Conservation (phyloP, 2,797 vertebrate genomes). For the Chrysolophus pictus region DNA sequence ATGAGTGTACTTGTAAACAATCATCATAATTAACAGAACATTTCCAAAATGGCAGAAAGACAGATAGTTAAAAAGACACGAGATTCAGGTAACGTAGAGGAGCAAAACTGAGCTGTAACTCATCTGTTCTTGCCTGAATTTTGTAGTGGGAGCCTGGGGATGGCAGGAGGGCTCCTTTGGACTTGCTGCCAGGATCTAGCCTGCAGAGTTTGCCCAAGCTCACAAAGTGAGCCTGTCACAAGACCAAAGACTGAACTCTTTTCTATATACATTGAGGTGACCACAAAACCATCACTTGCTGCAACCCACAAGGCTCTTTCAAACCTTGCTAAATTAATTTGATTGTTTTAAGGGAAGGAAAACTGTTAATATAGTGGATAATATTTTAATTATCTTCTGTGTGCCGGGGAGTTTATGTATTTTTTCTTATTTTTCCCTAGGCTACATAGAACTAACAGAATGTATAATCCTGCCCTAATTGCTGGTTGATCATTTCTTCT, state of each 20-base stretch:
- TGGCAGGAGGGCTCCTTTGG: background rate
- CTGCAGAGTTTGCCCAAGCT: background rate
- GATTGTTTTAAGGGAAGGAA: background rate
- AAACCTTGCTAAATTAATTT: background rate
- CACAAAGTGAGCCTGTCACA: background rate
- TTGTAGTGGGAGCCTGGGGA: background rate
- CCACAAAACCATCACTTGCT: background rate
- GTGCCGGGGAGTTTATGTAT: background rate
- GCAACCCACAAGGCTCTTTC: background rate
- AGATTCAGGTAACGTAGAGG: background rate
- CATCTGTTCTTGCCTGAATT: background rate
- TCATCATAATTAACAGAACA: background rate
- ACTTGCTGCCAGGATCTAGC: fast-evolving
- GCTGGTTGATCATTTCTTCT: background rate
- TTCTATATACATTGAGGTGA: background rate
- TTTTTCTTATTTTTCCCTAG: background rate
- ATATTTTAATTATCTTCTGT: background rate
- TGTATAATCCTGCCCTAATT: background rate
- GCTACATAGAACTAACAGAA: background rate
- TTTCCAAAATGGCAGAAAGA: background rate
- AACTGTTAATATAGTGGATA: background rate
- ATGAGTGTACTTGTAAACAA: background rate
- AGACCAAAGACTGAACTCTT: background rate
- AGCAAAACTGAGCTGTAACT: background rate
- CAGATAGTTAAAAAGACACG: background rate